Evolutionary conservation across 2,888 invertebrate species (phyloP).

Genomic region (Lysandra bellargus): DNA sequence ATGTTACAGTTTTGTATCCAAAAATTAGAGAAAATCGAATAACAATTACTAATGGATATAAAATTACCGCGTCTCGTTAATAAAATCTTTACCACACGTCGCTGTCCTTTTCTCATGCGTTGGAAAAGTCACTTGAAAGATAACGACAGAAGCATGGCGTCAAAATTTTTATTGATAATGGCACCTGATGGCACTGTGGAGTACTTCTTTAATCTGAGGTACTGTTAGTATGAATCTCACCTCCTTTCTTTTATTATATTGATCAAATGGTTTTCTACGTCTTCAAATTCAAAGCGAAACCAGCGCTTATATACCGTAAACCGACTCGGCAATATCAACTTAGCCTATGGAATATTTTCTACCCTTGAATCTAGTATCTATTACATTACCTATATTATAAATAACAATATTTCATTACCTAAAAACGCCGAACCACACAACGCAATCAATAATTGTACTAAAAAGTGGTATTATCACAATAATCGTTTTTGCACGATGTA

Average conservation of each 20-base stretch:
- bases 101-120: not conserved
- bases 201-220: not conserved
- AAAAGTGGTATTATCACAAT: slow-evolving; percentile 39
- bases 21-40: not conserved
- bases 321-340: not conserved
- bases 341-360: slow-evolving; percentile 19
- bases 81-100: not conserved
- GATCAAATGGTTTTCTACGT: not conserved
- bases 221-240: not conserved
- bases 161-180: not conserved
- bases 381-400: slow-evolving; percentile 8
- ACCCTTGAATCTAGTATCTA: slow-evolving; percentile 10
- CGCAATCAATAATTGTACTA: slow-evolving; percentile 27
- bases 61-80: not conserved
- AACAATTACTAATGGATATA: not conserved
- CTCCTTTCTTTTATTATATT: not conserved
- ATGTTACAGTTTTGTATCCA: not conserved
- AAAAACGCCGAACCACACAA: not conserved
- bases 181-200: not conserved
- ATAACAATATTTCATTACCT: slow-evolving; percentile 9
- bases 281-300: slow-evolving; percentile 5
- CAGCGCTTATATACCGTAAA: slow-evolving; percentile 17
- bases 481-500: slow-evolving; percentile 36
- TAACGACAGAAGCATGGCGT: too few relatives aligned
- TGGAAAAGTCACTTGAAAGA: too few relatives aligned